Evolutionary conservation across 2,888 invertebrate species (phyloP), one percentile per base, ranked within the genome.

Genomic region (Cryptocephalus primarius): DNA sequence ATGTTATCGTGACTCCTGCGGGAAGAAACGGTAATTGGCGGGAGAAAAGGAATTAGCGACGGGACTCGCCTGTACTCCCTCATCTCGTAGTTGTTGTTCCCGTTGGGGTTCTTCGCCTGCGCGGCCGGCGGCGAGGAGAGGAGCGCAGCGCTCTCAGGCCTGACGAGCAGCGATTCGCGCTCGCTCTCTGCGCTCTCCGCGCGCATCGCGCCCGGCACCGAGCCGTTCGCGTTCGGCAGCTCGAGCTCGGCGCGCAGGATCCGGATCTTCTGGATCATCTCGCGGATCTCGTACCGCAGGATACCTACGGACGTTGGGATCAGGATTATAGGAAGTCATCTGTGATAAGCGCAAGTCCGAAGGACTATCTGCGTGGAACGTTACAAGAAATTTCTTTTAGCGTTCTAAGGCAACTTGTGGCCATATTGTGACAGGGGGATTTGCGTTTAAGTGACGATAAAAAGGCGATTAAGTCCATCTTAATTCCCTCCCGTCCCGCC

Each of bases 211-310:
- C 76, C 73, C n/a, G 79, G 75, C 49, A 78, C 76, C 41, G 77
- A 75, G 12, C 79, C 78, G 61, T 79, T 79, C 32, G 75, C 76
- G 52, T 77, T 75, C 39, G 78, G 67, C 54, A 69, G 49, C 51
- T 79, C 77, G 54, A 78, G 68, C 63, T 85, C 85, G 49, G 77
- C 80, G 60, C 80, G 80, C 52, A 90, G 74, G 66, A 90, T 78
- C 63, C 84, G 82, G 66, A 90, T 90, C 74, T 90, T 90, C 69
- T 89, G 88, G 64, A 90, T 88, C 90, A 90, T 90, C 71, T 90
- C 90, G 56, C 85, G 80, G 64, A 89, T 88, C 75, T 89, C 88
- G 74, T 87, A 87, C 39, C 88, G 80, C 43, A 60, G 47, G 49
- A 60, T 60, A 39, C 60, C 52, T 52, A 42, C 39, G 42, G 43